Percentiles rank a stretch among this genome's conserved stretches.
These are phyloP conservation scores for Ictalurus punctatus DNA, from an alignment of 2,113 vertebrate species.

Conservation along the genomic window DNA sequence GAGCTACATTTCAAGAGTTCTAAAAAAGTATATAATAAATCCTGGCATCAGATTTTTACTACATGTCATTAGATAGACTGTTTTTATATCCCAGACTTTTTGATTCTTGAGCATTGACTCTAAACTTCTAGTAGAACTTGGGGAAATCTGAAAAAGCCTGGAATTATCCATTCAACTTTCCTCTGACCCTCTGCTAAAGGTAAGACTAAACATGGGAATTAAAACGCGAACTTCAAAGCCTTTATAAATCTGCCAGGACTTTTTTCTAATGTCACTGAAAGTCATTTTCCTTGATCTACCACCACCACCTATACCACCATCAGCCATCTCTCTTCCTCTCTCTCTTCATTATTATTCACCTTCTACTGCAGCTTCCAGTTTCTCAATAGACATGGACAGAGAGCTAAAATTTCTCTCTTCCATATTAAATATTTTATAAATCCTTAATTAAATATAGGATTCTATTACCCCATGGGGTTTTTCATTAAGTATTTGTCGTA, in stretches of 20 bases:
- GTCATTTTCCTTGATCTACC: slow-evolving; percentile 63
- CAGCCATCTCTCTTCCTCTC: slow-evolving; percentile 23
- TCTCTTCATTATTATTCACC: slow-evolving; percentile 51
- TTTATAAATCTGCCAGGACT: slow-evolving; percentile 69
- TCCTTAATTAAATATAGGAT: slow-evolving; percentile 76
- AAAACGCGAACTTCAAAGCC: slow-evolving; percentile 67
- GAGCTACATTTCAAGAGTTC: background rate
- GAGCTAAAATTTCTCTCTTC: slow-evolving; percentile 50
- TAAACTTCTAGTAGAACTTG: slow-evolving; percentile 52
- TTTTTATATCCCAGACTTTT: background rate
- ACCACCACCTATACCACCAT: slow-evolving; percentile 65
- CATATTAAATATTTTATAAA: slow-evolving; percentile 77
- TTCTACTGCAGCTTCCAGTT: slow-evolving; percentile 46
- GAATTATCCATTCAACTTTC: slow-evolving; percentile 69
- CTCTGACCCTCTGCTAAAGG: slow-evolving; percentile 66
- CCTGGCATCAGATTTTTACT: background rate
- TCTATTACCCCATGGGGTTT: slow-evolving; percentile 72
- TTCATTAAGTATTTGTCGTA: slow-evolving; percentile 79
- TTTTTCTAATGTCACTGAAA: slow-evolving; percentile 69
- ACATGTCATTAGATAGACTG: background rate
- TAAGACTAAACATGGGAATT: slow-evolving; percentile 57
- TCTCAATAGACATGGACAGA: slow-evolving; percentile 64
- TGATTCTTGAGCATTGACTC: background rate
- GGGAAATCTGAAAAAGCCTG: slow-evolving; percentile 62
- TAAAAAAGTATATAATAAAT: background rate